Percentiles rank a stretch among this genome's conserved stretches.
Evolutionary conservation across 2,113 vertebrate species (phyloP).

Genomic region (Sylvilagus bachmani): DNA sequence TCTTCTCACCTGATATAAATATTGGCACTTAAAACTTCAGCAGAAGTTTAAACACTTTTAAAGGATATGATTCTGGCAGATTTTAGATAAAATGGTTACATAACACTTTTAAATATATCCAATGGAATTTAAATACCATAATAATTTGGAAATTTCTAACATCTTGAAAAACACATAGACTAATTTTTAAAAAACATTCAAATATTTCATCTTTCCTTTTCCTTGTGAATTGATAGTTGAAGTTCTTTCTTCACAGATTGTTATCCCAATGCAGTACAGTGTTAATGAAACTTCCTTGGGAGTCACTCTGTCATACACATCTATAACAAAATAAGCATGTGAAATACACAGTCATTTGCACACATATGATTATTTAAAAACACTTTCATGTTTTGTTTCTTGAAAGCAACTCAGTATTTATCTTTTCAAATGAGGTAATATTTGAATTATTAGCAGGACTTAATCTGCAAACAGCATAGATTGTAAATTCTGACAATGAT

Average conservation of each 20-base stretch:
- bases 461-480: background rate
- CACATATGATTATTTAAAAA: background rate
- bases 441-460: background rate
- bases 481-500: conserved; percentile 8
- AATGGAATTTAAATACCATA: background rate
- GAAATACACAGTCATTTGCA: background rate
- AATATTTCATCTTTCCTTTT: conserved; percentile 31
- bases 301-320: background rate
- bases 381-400: conserved; percentile 22
- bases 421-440: background rate
- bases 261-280: background rate
- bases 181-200: background rate
- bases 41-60: background rate
- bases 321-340: background rate
- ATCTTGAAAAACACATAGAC: background rate
- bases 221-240: background rate
- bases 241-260: background rate
- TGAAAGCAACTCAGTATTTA: background rate
- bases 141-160: background rate
- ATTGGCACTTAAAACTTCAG: background rate
- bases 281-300: conserved; percentile 9
- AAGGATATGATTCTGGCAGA: background rate
- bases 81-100: background rate
- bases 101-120: background rate
- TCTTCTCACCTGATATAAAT: background rate